Evolutionary conservation across 2,888 invertebrate species (phyloP).

Genomic region (Sericinus montela): DNA sequence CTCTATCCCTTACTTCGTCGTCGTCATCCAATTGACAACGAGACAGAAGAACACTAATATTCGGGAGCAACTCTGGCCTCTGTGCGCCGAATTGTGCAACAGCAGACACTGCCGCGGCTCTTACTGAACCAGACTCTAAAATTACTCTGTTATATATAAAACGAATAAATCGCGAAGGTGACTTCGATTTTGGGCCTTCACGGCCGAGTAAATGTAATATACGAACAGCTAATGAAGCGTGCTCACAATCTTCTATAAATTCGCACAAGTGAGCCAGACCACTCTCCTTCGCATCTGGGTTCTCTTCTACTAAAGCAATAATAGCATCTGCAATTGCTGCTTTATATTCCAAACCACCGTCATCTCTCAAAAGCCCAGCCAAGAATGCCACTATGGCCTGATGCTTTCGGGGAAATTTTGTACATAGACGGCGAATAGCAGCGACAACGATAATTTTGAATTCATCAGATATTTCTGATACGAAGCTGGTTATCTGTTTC

Average conservation of each 20-base stretch:
- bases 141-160: slow-evolving; percentile 96
- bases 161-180: slow-evolving; percentile 92
- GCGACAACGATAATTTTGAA: slow-evolving; percentile 99
- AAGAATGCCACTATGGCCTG: slow-evolving; percentile 97
- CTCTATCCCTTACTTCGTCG: slow-evolving; percentile 98
- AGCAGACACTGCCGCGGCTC: slow-evolving; percentile 98
- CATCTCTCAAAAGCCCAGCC: slow-evolving; percentile 97
- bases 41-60: slow-evolving; percentile 88
- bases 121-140: slow-evolving; percentile 95
- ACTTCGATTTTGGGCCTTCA: slow-evolving; percentile 97
- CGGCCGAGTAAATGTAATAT: slow-evolving; percentile 97
- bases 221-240: slow-evolving; percentile 96
- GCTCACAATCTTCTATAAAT: slow-evolving; percentile 99
- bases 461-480: slow-evolving; percentile 99
- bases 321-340: slow-evolving; percentile 99
- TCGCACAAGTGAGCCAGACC: slow-evolving; percentile 98
- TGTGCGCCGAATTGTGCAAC: slow-evolving; percentile 98
- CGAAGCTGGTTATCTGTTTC: slow-evolving; percentile 99
- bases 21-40: slow-evolving; percentile 97
- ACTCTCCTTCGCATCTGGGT: slow-evolving; percentile 97
- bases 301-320: slow-evolving; percentile 98
- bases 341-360: slow-evolving; percentile 98
- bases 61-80: slow-evolving; percentile 82
- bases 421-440: slow-evolving; percentile 91
- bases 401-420: slow-evolving; percentile 98